Percentiles rank a stretch among this genome's conserved stretches.
phyloP scores from a whole-genome alignment of 2,113 vertebrate species.

The Bothrops jararaca region DNA sequence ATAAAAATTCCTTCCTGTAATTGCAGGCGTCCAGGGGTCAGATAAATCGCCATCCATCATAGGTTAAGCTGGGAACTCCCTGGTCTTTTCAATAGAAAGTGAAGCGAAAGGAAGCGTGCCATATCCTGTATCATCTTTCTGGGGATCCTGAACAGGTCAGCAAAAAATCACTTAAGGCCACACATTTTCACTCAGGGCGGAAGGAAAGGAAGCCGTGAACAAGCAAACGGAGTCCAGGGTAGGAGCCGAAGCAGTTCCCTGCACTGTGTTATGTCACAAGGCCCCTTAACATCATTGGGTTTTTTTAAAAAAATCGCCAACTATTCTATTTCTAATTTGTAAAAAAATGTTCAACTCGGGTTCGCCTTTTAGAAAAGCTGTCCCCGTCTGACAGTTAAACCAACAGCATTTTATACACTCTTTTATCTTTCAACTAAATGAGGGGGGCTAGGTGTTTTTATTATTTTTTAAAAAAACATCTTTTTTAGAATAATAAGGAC shows the following conservation, averaged over 20 bases:
- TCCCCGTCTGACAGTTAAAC: background rate
- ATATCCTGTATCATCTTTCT: slow-evolving; percentile 72
- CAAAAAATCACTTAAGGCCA: slow-evolving; percentile 62
- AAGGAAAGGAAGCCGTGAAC: slow-evolving; percentile 71
- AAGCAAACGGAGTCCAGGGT: slow-evolving; percentile 61
- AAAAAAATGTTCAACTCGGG: background rate
- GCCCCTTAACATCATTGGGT: background rate
- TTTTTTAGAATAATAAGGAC: no score
- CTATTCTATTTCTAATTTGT: background rate
- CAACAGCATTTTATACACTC: background rate
- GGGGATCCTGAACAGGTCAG: slow-evolving; percentile 64
- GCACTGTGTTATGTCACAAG: slow-evolving; percentile 27
- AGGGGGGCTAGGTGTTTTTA: no score
- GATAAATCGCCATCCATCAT: slow-evolving; percentile 63
- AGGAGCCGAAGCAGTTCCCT: slow-evolving; percentile 44
- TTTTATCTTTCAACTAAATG: background rate
- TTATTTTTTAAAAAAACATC: no score
- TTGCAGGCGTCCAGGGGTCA: slow-evolving; percentile 49
- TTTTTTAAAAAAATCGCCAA: background rate
- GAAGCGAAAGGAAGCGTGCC: slow-evolving; percentile 54
- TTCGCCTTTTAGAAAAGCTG: background rate
- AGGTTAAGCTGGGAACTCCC: slow-evolving; percentile 58
- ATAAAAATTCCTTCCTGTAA: slow-evolving; percentile 53
- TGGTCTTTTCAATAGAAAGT: slow-evolving; percentile 54
- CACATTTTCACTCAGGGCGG: slow-evolving; percentile 60